Conservation (phyloP, 2,888 invertebrate species). For the Tupiocoris notatus region DNA sequence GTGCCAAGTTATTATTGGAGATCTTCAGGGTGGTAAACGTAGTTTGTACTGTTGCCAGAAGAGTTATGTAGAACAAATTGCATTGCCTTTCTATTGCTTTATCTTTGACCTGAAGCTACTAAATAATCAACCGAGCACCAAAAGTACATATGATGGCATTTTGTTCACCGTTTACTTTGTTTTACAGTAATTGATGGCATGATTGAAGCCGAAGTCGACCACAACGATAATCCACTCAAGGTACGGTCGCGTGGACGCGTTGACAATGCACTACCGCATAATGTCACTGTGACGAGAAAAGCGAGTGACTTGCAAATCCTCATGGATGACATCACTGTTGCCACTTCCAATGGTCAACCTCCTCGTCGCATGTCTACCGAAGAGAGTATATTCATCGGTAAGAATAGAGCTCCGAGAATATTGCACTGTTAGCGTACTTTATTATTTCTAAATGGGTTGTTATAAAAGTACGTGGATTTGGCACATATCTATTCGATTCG, state of each 20-base stretch:
- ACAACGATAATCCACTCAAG: slow-evolving; percentile 77
- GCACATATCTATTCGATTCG: too few relatives aligned
- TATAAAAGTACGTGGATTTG: too few relatives aligned
- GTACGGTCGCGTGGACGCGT: slow-evolving; percentile 65
- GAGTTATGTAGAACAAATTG: too few relatives aligned
- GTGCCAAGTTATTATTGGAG: too few relatives aligned
- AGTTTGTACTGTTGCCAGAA: too few relatives aligned
- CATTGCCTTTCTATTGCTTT: too few relatives aligned
- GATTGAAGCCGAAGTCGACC: slow-evolving; percentile 77
- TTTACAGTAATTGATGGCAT: slow-evolving; percentile 67
- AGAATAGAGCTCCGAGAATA: too few relatives aligned
- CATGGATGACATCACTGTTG: slow-evolving; percentile 11
- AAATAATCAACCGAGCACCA: neutral
- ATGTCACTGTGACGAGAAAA: slow-evolving; percentile 67
- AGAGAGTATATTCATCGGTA: slow-evolving; percentile 35
- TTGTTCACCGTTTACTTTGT: too few relatives aligned
- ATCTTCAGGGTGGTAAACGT: too few relatives aligned
- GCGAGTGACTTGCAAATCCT: slow-evolving; percentile 55
- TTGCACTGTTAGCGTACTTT: too few relatives aligned
- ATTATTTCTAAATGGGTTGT: too few relatives aligned
- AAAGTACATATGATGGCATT: neutral
- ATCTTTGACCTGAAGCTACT: too few relatives aligned
- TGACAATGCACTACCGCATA: slow-evolving; percentile 78
- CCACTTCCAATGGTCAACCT: slow-evolving; percentile 16
- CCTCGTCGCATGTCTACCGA: slow-evolving; percentile 2